A percentile compares a stretch with the other conserved stretches of the same genome.
phyloP scores from a whole-genome alignment of 2,113 vertebrate species.

The Cephalopholis sonnerati region DNA sequence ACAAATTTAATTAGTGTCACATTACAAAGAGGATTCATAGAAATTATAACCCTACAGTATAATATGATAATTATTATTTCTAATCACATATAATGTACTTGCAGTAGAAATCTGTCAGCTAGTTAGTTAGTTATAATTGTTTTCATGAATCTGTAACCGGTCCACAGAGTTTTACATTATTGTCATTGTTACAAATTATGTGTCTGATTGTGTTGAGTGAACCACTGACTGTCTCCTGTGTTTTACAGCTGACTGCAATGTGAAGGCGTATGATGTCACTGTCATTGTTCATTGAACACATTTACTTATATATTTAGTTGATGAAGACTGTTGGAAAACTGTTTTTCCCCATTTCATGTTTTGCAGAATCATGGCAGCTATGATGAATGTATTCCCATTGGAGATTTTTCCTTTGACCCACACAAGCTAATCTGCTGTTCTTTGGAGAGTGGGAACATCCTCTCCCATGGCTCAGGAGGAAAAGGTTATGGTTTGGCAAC shows the following conservation, averaged over 20 bases:
- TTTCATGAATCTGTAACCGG: neutral
- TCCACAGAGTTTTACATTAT: neutral
- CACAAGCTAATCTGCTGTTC: conserved; percentile 86
- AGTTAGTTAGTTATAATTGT: neutral
- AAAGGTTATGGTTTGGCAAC: conserved; percentile 88
- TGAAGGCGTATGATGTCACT: no score
- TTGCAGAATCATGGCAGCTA: conserved; percentile 77
- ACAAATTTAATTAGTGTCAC: conserved; percentile 1
- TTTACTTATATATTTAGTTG: neutral
- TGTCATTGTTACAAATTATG: neutral
- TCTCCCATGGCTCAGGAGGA: conserved; percentile 86
- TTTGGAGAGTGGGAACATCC: conserved; percentile 86
- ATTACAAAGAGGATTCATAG: neutral
- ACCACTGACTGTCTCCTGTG: neutral
- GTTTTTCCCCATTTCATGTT: conserved; percentile 3
- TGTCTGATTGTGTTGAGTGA: neutral
- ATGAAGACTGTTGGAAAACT: neutral
- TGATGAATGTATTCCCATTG: conserved; percentile 87
- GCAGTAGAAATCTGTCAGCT: neutral
- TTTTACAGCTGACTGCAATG: neutral
- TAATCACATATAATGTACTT: neutral
- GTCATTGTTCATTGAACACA: neutral
- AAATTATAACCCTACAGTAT: neutral
- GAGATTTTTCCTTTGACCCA: conserved; percentile 88
- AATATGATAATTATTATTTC: conserved; percentile 1